phyloP scores from a whole-genome alignment of 2,797 vertebrate species.

The Remorina albescens region DNA sequence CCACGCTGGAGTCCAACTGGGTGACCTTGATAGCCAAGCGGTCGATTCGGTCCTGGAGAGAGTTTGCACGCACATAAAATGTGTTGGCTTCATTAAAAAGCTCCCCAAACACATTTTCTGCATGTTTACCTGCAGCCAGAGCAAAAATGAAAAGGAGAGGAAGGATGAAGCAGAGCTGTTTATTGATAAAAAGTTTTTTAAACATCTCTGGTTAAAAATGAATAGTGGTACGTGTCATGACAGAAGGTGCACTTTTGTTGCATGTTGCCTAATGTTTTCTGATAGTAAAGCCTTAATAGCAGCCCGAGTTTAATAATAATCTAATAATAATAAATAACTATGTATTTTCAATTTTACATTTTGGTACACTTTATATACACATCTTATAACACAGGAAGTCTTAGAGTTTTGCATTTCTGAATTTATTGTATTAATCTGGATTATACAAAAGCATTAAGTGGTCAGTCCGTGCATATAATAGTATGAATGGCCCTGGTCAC shows the following conservation, averaged over 20 bases:
- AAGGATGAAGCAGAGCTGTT: background rate
- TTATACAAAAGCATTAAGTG: conserved; percentile 20
- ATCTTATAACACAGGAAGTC: background rate
- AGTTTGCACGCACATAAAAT: conserved; percentile 90
- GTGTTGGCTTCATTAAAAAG: conserved; percentile 93
- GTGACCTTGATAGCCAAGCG: conserved; percentile 91
- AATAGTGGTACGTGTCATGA: background rate
- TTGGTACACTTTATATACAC: background rate
- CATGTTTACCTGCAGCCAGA: conserved; percentile 86
- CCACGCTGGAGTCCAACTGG: conserved; percentile 91
- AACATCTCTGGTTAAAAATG: background rate
- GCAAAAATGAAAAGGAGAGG: background rate
- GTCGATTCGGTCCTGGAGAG: conserved; percentile 92
- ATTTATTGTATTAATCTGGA: conserved; percentile 27
- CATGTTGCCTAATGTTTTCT: background rate
- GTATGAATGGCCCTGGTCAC: conserved; percentile 29
- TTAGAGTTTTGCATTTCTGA: conserved; percentile 12
- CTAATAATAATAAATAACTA: too few relatives aligned
- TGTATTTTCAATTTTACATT: background rate
- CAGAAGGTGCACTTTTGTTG: background rate
- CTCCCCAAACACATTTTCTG: conserved; percentile 93
- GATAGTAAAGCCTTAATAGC: background rate
- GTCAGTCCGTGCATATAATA: background rate
- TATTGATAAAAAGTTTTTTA: conserved; percentile 1
- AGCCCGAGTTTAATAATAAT: too few relatives aligned